Evolutionary conservation across 2,113 vertebrate species (phyloP), one percentile per base, ranked within the genome.

Genomic region (Sorex fumeus): DNA sequence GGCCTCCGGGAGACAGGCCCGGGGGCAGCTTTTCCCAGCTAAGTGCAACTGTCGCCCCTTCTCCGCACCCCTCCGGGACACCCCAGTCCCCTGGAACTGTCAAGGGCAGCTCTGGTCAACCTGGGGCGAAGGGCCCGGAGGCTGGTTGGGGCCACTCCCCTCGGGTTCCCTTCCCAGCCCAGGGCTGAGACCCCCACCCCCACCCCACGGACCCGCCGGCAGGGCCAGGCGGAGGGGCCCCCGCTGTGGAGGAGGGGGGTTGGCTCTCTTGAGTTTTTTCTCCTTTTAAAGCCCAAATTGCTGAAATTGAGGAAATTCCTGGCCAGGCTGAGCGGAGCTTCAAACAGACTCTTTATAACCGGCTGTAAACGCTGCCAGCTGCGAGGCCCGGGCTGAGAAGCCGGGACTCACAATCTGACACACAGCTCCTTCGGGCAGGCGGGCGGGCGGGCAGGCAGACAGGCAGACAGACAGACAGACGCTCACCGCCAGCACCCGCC

Each of bases 291-390:
- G 96, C 95, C 97, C 96, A 98, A 98, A 98, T 98, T 98, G 97
- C 97, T 97, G 97, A 98, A 97, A 98, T 98, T 97, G 97, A 98
- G 97, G 97, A 98, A 98, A 98, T 97, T 97, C 97, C 97, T 97
- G 95, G 95, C 97, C 94, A 95, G 88, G 94, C 97, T 95, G 91
- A 81, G 90, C 94, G 80, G 95, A 96, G 97, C 97, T 98, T 98
- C 97, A 98, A 98, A 98, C 97, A 97, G 96, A 96, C 96, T 97
- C 97, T 97, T 98, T 98, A 98, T 97, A 97, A 97, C 96, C 94
- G 93, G 97, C 97, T 96, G 95, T 98, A 98, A 98, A 97, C 96
- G 97, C 97, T 98, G 97, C 97, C 97, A 97, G 97, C 97, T 97
- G 97, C 93, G 92, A 95, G 94, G 93, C 97, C 91, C 94, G 87